These are phyloP conservation scores for Sialia sialis DNA, from an alignment of 2,113 vertebrate genomes.

Conservation along the genomic window DNA sequence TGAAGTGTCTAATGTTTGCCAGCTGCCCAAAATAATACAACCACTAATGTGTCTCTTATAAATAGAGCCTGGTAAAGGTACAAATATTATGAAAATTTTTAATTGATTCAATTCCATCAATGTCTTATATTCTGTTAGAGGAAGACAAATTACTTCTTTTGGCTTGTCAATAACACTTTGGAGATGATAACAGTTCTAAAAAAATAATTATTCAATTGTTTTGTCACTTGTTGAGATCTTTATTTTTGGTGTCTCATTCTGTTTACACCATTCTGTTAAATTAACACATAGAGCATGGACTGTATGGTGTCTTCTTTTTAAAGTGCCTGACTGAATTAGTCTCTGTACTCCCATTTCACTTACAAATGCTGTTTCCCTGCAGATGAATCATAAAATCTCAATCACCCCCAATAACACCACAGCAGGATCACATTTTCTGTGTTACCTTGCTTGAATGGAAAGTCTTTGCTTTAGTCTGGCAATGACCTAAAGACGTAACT, in stretches of 20 bases:
- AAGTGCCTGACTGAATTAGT: neutral
- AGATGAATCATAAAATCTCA: neutral
- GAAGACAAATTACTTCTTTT: neutral
- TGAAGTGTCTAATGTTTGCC: neutral
- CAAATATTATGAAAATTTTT: neutral
- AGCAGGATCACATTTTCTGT: neutral
- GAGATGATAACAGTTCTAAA: neutral
- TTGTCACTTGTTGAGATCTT: neutral
- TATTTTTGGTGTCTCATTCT: neutral
- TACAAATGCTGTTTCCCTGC: neutral
- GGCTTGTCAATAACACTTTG: neutral
- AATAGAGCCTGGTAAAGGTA: neutral
- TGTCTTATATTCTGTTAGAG: neutral
- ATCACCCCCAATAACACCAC: neutral
- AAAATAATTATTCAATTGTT: neutral
- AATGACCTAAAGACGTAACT: neutral
- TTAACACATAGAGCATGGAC: neutral
- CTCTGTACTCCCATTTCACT: neutral
- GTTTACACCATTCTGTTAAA: neutral
- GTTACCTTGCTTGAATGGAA: neutral
- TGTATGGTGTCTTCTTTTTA: neutral
- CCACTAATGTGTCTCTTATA: neutral
- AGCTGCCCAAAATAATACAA: neutral
- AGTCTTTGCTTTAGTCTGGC: neutral
- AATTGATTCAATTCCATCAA: neutral